Percentiles rank a stretch among this genome's conserved stretches.
Conservation (phyloP, 2,113 vertebrate genomes). For the Rhegmatorhina hoffmannsi region DNA sequence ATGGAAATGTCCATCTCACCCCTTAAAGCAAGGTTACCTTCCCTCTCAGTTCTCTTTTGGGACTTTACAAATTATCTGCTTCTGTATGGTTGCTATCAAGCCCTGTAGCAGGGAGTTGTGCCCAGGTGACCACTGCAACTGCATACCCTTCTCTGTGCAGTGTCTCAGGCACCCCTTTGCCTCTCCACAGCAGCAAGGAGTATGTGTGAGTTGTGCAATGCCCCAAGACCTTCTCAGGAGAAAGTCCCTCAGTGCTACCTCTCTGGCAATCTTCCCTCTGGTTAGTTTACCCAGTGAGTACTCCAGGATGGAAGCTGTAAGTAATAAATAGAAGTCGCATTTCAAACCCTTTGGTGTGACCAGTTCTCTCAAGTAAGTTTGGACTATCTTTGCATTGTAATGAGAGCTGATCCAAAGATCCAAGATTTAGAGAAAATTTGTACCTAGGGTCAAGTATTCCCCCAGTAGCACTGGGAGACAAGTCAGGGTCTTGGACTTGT, state of each 20-base stretch:
- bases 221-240: neutral
- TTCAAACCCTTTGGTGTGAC: neutral
- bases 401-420: neutral
- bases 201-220: fast-evolving
- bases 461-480: neutral
- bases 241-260: neutral
- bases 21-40: neutral
- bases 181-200: neutral
- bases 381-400: neutral
- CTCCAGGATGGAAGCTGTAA: neutral
- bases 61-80: neutral
- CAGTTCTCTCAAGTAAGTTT: neutral
- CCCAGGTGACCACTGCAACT: neutral
- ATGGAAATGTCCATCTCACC: fast-evolving
- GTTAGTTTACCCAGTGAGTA: neutral
- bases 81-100: neutral
- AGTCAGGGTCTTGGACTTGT: fast-evolving
- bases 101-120: neutral
- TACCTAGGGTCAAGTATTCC: neutral
- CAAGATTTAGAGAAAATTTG: neutral
- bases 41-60: neutral
- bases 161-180: neutral
- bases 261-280: neutral
- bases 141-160: neutral
- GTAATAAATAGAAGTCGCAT: neutral